Evolutionary conservation across 2,888 invertebrate species (phyloP).

Genomic region (Timema cristinae): DNA sequence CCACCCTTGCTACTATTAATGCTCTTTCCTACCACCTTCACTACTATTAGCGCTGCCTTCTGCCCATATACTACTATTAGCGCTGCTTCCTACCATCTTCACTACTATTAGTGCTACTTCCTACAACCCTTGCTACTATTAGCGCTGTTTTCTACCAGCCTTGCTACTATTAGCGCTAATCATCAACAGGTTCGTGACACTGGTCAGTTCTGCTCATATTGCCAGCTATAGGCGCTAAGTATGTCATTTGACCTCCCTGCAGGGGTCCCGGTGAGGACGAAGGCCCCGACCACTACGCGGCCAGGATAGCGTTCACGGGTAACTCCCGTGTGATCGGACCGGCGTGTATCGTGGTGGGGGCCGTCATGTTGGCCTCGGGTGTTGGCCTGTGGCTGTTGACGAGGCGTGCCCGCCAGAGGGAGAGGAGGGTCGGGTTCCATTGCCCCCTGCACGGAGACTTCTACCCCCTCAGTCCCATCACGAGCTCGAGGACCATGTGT

Average conservation of each 20-base stretch:
- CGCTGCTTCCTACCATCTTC: too few species aligned
- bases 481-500: slow-evolving; percentile 43
- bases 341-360: slow-evolving; percentile 69
- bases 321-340: slow-evolving; percentile 70
- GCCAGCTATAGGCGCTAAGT: too few species aligned
- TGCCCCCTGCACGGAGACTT: slow-evolving; percentile 76
- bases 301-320: slow-evolving; percentile 67
- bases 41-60: too few species aligned
- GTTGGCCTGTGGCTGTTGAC: slow-evolving; percentile 63
- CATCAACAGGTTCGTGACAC: too few species aligned
- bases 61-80: too few species aligned
- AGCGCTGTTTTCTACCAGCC: too few species aligned
- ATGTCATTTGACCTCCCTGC: neutral
- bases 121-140: too few species aligned
- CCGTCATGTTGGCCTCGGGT: slow-evolving; percentile 64
- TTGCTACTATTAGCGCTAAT: too few species aligned
- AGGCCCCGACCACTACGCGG: slow-evolving; percentile 66
- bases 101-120: too few species aligned
- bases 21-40: too few species aligned
- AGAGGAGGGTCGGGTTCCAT: slow-evolving; percentile 68
- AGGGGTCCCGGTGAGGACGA: slow-evolving; percentile 65
- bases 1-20: too few species aligned
- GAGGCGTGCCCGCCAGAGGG: slow-evolving; percentile 60
- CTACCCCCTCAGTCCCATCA: slow-evolving; percentile 67
- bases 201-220: neutral